Conservation (phyloP, 2,888 invertebrate species). For the Tryphoninae sp. region DNA sequence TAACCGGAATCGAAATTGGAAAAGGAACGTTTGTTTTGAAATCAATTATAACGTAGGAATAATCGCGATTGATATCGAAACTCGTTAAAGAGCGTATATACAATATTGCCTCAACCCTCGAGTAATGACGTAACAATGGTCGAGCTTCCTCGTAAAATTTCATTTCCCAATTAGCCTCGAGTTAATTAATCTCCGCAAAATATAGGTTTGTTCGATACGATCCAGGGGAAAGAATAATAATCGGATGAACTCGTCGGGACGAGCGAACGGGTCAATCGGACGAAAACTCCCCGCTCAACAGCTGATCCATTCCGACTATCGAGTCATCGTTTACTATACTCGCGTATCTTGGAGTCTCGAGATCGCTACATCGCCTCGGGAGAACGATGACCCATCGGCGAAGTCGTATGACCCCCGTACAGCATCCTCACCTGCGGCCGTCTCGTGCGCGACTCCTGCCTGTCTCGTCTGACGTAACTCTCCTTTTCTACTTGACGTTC, state of each 20-base stretch:
- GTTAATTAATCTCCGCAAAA: conserved; percentile 14
- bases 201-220: background rate
- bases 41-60: background rate
- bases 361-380: conserved; percentile 26
- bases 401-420: conserved; percentile 33
- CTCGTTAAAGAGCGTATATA: background rate
- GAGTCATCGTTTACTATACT: conserved; percentile 27
- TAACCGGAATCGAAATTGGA: background rate
- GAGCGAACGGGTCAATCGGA: conserved; percentile 23
- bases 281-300: background rate
- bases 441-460: conserved; percentile 11
- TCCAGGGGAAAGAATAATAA: background rate
- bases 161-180: conserved; percentile 2
- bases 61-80: background rate
- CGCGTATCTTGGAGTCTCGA: conserved; percentile 21
- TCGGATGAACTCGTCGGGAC: background rate
- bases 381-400: conserved; percentile 44
- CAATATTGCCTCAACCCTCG: background rate
- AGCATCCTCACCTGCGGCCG: conserved; percentile 34
- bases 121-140: conserved; percentile 20
- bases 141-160: conserved; percentile 10
- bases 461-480: conserved; percentile 49
- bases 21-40: background rate
- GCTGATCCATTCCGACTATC: conserved; percentile 48
- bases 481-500: conserved; percentile 36